Base-by-base conservation (phyloP, 2,797 vertebrate genomes). In the Myotis daubentonii region DNA sequence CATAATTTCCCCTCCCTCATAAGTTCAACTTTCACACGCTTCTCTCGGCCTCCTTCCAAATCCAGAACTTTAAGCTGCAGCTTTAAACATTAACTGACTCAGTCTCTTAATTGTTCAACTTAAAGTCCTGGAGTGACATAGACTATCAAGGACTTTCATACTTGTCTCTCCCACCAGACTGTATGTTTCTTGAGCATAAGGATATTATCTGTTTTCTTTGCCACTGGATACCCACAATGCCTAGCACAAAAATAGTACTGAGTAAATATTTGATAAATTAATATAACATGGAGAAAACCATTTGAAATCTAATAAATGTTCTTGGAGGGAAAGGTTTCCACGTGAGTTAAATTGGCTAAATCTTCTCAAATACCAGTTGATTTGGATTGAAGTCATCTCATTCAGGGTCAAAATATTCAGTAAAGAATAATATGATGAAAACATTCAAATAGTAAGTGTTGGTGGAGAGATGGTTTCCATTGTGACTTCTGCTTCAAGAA, bases 251-350 rank as follows among this genome's bases (percentile, higher is more conserved):
- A 85, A 89, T 79, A 85, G 53, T 80, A 60, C 28, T 51, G 13
- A 78, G 11, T 93, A 68, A 85, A 66, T 87, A 93, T 68, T 93
- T 87, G 57, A 75, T 71, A 53, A 89, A 91, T 84, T 68, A 78
- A 65, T 91, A 74, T 91, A 95, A 78, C 70, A 55, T 74, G 66
- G 47, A 68, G 33, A 80, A 84, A 75, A 78, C 4, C 6, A 76
- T n/a, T 55, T 55, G n/a, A 71, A 94, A 79, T 85, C 23, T 53
- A 70, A 49, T 79, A 60, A 87, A 55, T 66, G 23, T 72, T 88
- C 60, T 80, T 49, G 4, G 13, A 41, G 22, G 75, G 19, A 30
- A 17, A 76, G 38, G 57, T 89, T 93, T 93, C 88, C 76, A 33
- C 2, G 2, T 81, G 57, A 78, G 36, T n/a, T 81, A 60, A 91